Evolutionary conservation across 2,888 invertebrate species (phyloP).

Genomic region (Drosophila maculinotata): DNA sequence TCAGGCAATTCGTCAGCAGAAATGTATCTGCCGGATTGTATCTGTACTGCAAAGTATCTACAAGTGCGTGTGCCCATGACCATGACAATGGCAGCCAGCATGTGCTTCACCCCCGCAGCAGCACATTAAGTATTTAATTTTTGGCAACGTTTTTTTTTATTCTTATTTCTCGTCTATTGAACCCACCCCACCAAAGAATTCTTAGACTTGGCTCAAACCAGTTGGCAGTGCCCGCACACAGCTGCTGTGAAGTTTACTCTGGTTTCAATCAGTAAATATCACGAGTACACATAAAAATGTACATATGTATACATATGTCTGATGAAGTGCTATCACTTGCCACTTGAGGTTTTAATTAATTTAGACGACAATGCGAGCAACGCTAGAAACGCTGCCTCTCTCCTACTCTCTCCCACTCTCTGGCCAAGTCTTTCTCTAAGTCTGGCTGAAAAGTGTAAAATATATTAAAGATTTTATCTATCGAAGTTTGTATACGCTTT

Average conservation of each 20-base stretch:
- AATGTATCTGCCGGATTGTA: slow-evolving; percentile 27
- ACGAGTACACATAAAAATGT: background rate
- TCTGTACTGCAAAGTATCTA: slow-evolving; percentile 29
- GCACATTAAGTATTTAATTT: slow-evolving; percentile 24
- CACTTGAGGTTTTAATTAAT: slow-evolving; percentile 51
- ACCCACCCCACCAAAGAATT: background rate
- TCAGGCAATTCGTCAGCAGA: slow-evolving; percentile 50
- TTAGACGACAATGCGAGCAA: slow-evolving; percentile 28
- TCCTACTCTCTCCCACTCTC: background rate
- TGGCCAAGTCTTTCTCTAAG: background rate
- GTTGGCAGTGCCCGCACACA: slow-evolving; percentile 52
- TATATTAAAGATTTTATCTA: background rate
- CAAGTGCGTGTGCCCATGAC: slow-evolving; percentile 50
- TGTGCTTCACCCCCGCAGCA: background rate
- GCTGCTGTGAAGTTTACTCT: slow-evolving; percentile 46
- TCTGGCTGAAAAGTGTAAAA: background rate
- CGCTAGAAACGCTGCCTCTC: slow-evolving; percentile 1
- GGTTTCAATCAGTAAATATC: slow-evolving; percentile 48
- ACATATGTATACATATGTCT: slow-evolving; percentile 10
- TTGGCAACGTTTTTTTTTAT: slow-evolving; percentile 19
- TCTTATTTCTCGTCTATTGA: too few species aligned
- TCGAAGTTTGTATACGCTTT: slow-evolving; percentile 15
- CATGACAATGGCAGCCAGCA: slow-evolving; percentile 39
- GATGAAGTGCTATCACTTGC: slow-evolving; percentile 37
- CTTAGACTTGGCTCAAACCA: slow-evolving; percentile 48